Base-by-base conservation (phyloP, 2,113 vertebrate genomes). In the Tamias sibiricus region DNA sequence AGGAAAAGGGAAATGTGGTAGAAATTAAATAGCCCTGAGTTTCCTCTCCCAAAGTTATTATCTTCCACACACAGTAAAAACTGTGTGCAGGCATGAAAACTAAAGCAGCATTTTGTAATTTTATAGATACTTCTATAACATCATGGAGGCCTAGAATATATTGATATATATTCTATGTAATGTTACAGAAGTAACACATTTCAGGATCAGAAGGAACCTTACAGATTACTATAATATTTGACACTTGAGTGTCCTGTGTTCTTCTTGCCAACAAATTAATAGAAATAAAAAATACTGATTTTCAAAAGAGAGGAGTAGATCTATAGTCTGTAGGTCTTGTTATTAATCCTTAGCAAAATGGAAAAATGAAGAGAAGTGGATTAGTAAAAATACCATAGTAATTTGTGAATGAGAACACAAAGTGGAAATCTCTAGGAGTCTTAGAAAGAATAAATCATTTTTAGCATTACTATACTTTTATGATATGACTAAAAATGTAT, bases 1-100 rank as follows among this genome's bases (percentile, higher is more conserved):
- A 59, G 1, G 1, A 83, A 86, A 2, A 0, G 6, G 3, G 4
- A n/a, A 93, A n/a, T 49, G 10, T 9, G 30, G 1, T 13, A 4
- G 35, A 37, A 84, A 91, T 19, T 62, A 54, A 66, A 49, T 1
- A 69, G n/a, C 30, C 6, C 16, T 74, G 44, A 57, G 11, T 49
- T 59, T 91, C n/a, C 2, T 71, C 11, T 72, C 12, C 3, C 22
- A 40, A 87, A 87, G 6, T 47, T 42, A 59, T n/a, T 90, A 0
- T 85, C 0, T 7, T 62, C 24, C 35, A 47, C 17, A 20, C 3
- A 54, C 19, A 81, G 28, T 87, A 71, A 94, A 92, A 59, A 4
- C 5, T 74, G 59, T 59, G 4, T 19, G 19, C 4, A 37, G 1
- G 9, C 11, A 37, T 68, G 66, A 68, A 88, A 77, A 86, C 26